Evolutionary conservation across 2,888 invertebrate genomes (phyloP).

Genomic region (Conomelus anceps): DNA sequence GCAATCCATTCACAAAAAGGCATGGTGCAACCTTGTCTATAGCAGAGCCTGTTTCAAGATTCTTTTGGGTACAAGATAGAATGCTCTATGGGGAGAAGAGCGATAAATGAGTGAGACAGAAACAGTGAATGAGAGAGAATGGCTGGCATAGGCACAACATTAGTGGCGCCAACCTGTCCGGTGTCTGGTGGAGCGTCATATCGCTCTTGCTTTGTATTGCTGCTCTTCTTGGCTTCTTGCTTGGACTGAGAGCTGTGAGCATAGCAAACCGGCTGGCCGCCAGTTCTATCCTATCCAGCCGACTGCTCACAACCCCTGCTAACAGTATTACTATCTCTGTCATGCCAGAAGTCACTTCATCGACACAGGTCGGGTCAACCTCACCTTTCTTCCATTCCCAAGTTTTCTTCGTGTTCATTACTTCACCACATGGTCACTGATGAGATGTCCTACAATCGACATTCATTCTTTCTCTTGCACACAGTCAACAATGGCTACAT

Average conservation of each 20-base stretch:
- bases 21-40: background rate
- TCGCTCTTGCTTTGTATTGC: background rate
- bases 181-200: background rate
- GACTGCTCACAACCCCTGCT: no score
- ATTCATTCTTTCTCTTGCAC: background rate
- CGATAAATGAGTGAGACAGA: background rate
- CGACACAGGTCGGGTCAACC: background rate
- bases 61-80: background rate
- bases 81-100: background rate
- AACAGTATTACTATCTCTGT: no score
- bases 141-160: background rate
- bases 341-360: no score
- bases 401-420: background rate
- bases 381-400: background rate
- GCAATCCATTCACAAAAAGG: background rate
- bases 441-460: background rate
- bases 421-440: background rate
- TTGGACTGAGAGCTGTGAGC: background rate
- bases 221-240: background rate
- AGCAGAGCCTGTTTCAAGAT: background rate
- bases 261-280: background rate
- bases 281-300: background rate
- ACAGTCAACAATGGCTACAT: background rate
- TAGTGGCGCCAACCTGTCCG: background rate
- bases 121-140: no score